Conservation (phyloP, 2,888 invertebrate species). For the Dioctria rufipes region DNA sequence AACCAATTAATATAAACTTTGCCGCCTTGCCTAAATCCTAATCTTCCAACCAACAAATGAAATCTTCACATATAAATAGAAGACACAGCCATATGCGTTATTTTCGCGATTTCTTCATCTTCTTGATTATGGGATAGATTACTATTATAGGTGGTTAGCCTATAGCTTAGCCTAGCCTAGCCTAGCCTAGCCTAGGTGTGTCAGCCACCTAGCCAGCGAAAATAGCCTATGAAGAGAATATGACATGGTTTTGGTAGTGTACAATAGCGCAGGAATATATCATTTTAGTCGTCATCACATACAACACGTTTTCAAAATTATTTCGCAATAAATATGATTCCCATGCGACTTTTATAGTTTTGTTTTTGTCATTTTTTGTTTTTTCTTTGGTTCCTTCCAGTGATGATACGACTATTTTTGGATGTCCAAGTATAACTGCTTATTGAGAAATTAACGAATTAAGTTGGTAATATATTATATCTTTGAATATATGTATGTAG, state of each 20-base stretch:
- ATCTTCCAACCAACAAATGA: too few species aligned
- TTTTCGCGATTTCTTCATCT: too few species aligned
- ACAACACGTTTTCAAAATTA: not conserved
- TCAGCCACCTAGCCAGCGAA: not conserved
- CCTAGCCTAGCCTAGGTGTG: not conserved
- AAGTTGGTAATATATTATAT: too few species aligned
- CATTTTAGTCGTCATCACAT: not conserved
- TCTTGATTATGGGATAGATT: too few species aligned
- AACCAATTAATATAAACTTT: too few species aligned
- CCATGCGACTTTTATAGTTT: not conserved
- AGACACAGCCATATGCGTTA: too few species aligned
- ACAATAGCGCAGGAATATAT: not conserved
- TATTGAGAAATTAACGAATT: not conserved
- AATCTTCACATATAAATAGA: too few species aligned
- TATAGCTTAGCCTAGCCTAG: too few species aligned
- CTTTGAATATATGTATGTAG: too few species aligned
- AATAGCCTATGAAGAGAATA: not conserved
- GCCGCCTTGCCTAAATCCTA: too few species aligned
- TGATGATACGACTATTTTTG: conserved; percentile 1
- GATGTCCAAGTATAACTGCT: not conserved
- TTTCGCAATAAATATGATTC: not conserved
- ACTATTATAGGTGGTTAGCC: too few species aligned
- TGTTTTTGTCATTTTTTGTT: not conserved
- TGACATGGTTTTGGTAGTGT: not conserved
- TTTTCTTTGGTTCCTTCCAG: not conserved